Evolutionary conservation across 2,888 invertebrate genomes (phyloP), one percentile per base, ranked within the genome.

Genomic region (Liodrosophila aerea): DNA sequence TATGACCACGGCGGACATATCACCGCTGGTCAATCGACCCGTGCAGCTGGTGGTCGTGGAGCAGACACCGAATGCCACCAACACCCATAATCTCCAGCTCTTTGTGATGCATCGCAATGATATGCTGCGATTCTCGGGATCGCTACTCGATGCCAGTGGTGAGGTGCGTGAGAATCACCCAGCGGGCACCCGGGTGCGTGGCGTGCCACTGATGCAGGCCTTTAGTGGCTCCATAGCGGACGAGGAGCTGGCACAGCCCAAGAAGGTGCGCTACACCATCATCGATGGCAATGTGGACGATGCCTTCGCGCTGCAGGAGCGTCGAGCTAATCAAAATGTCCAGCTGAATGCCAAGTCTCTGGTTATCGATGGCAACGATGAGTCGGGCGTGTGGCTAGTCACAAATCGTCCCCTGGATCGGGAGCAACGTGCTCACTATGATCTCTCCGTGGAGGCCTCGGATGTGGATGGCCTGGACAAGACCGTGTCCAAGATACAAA

Each of bases 1-100:
- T 56, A 97, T 97, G 96, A 97, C 97, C 40, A 97, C 96, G 18
- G 94, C 95, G 33, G 96, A 96, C 87, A 92, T 97, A 36, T 93
- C 94, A 49, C 95, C 96, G 9, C 91, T 97, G 63, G 93, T 96
- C 61, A 94, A 96, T 88, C 93, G 93, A 71, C 95, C 95, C 0
- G 94, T 97, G 18, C 94, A 95, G 87, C 92, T 97, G 57, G 93
- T 96, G 49, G 94, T 97, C 13, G 91, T 96, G 53, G 96, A 96
- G 87, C 95, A 96, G 88, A 93, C 94, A 43, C 94, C 94, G 3
- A 96, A 95, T 88, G 93, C 93, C 70, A 95, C 95, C 66, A 92
- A 94, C 41, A 95, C 95, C 16, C 96, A 96, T 88, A 93, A 94
- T 73, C 90, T 97, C 49, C 94, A 95, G 80, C 91, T 97, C 41